Evolutionary conservation across 2,888 invertebrate species (phyloP).

Genomic region (Rhogogaster chlorosoma): DNA sequence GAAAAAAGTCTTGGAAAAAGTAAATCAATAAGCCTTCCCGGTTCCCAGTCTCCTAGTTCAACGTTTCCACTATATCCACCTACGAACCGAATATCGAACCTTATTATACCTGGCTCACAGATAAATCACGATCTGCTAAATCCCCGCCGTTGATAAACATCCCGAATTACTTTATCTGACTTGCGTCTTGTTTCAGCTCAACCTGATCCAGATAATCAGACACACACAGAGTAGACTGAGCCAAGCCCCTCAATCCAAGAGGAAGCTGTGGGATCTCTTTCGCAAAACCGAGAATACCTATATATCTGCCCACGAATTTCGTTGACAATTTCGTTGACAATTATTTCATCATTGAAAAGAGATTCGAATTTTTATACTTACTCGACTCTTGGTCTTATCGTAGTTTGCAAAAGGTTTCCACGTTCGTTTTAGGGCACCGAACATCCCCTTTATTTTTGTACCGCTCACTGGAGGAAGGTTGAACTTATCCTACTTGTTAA

Average conservation of each 20-base stretch:
- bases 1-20: conserved; percentile 52
- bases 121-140: neutral
- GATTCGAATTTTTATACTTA: neutral
- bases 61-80: neutral
- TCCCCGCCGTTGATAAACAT: conserved; percentile 7
- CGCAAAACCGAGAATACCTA: neutral
- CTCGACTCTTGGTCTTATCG: neutral
- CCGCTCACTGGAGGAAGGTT: neutral
- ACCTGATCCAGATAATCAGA: neutral
- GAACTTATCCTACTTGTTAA: neutral
- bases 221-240: neutral
- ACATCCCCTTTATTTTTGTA: neutral
- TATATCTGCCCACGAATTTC: neutral
- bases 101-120: conserved; percentile 18
- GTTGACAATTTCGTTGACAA: no score
- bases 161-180: neutral
- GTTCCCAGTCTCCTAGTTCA: conserved; percentile 21
- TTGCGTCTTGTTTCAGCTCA: conserved; percentile 2
- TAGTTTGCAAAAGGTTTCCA: neutral
- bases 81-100: conserved; percentile 31
- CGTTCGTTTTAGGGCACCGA: neutral
- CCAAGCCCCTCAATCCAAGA: neutral
- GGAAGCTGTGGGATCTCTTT: neutral
- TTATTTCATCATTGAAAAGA: neutral
- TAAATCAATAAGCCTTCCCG: conserved; percentile 52